Evolutionary conservation across 92 coral and sea anemone species (phyloP), one percentile per base, ranked within the genome.

Genomic region (Actinostola sp.): DNA sequence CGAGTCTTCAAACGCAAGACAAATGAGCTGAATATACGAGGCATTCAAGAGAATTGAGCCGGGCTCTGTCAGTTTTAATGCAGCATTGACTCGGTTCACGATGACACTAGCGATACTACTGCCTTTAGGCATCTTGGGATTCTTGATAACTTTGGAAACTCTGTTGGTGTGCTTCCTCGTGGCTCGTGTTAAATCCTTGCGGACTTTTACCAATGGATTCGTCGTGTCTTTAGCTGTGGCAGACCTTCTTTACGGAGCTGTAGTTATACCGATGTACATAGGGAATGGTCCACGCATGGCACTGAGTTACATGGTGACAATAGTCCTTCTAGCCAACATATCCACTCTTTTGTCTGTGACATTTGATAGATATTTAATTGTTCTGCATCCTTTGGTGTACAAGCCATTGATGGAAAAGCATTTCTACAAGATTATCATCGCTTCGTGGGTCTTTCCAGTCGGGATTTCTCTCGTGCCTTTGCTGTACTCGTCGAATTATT

Each of bases 361-460:
- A n/a, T 66, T 84, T 17, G 89, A 84, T 66, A 72, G 89, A 24
- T 84, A 67, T 53, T 21, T 84, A 0, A 80, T 73, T n/a, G 89
- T 84, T 2, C 46, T 72, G 15, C 62, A 66, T 45, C 84, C 80
- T 0, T 24, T 79, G 49, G 31, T 36, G 32, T 84, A 84, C 63
- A 33, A 71, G 1, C 20, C 65, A 10, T 56, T 54, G 15, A 84
- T 84, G 89, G 56, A 45, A 10, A 71, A 51, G 36, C 70, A 84
- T 35, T 78, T 84, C 50, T 32, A 16, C 39, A 60, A 71, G 44
- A 60, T 84, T 26, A n/a, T 84, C 42, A 16, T 46, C 21, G 50
- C 51, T 6, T 50, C 85, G 2, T 84, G 89, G 89, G 30, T 66
- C 0, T 24, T 78, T 3, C 89, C 89, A 4, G 64, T 79, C 4